Evolutionary conservation across 1,140 invertebrate genomes (phyloP).

Genomic region (Drosophila cardini): DNA sequence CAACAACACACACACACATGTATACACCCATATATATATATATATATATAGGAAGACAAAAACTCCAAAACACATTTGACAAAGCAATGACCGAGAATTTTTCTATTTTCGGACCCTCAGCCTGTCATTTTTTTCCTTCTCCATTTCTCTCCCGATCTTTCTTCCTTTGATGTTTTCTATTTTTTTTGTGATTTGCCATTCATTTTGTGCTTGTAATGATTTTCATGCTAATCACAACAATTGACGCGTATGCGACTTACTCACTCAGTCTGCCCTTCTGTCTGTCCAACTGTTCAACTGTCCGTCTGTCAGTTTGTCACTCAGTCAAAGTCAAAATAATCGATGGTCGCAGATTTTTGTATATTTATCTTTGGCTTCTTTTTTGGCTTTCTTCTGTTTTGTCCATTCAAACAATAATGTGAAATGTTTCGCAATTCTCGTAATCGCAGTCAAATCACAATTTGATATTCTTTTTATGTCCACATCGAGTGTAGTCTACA

Average conservation of each 20-base stretch:
- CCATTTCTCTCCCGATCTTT: slow-evolving; percentile 14
- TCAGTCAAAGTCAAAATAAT: slow-evolving; percentile 27
- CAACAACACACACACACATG: slow-evolving; percentile 38
- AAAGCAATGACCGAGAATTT: slow-evolving; percentile 59
- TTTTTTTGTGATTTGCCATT: slow-evolving; percentile 72
- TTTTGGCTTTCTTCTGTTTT: neutral
- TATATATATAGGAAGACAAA: slow-evolving; percentile 10
- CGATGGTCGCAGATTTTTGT: neutral
- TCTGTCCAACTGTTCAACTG: neutral
- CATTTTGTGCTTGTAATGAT: slow-evolving; percentile 79
- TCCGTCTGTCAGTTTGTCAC: slow-evolving; percentile 12
- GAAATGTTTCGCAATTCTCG: slow-evolving; percentile 20
- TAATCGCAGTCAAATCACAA: slow-evolving; percentile 49
- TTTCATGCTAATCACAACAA: slow-evolving; percentile 82
- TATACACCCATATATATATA: too few relatives aligned
- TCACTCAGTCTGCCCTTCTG: slow-evolving; percentile 10
- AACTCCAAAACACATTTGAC: slow-evolving; percentile 74
- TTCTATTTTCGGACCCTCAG: slow-evolving; percentile 66
- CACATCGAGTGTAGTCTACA: slow-evolving; percentile 4
- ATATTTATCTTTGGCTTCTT: too few relatives aligned
- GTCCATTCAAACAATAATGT: slow-evolving; percentile 17
- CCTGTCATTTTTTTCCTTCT: slow-evolving; percentile 29
- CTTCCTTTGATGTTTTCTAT: slow-evolving; percentile 20
- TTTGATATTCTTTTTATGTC: slow-evolving; percentile 45
- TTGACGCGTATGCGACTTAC: slow-evolving; percentile 72